phyloP scores from a whole-genome alignment of 2,888 invertebrate genomes.

The Camptogramma bilineatum region DNA sequence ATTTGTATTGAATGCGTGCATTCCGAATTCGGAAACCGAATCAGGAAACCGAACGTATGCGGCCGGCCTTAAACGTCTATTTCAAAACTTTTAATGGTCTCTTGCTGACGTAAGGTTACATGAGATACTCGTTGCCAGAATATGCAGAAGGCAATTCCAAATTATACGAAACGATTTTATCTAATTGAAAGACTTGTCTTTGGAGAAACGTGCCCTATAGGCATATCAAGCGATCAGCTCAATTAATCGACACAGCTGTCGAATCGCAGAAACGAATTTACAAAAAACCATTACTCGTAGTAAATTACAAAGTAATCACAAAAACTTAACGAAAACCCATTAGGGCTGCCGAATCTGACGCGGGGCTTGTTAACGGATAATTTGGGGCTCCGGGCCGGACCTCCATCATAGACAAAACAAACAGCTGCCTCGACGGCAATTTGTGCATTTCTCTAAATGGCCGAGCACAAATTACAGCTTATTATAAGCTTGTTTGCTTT shows the following conservation, averaged over 20 bases:
- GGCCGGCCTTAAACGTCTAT: no score
- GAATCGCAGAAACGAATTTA: conserved; percentile 70
- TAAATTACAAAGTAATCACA: conserved; percentile 81
- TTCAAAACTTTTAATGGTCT: no score
- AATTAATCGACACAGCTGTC: conserved; percentile 79
- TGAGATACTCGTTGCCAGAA: background rate
- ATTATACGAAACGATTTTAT: background rate
- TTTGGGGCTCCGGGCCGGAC: conserved; percentile 76
- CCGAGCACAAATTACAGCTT: conserved; percentile 85
- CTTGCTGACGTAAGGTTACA: no score
- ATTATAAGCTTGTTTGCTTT: conserved; percentile 86
- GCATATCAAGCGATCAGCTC: conserved; percentile 47
- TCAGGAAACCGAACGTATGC: no score
- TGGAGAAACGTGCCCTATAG: background rate
- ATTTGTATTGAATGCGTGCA: no score
- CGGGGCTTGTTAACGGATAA: conserved; percentile 84
- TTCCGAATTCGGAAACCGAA: no score
- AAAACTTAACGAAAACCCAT: conserved; percentile 85
- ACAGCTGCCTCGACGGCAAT: conserved; percentile 82
- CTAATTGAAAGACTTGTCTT: background rate
- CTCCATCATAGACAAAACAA: conserved; percentile 85
- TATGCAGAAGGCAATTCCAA: background rate
- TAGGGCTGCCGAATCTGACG: conserved; percentile 86
- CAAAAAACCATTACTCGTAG: conserved; percentile 76
- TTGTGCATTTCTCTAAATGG: conserved; percentile 86